These are phyloP conservation scores for Haemorhous mexicanus DNA, from an alignment of 2,113 vertebrate species.

Conservation along the genomic window DNA sequence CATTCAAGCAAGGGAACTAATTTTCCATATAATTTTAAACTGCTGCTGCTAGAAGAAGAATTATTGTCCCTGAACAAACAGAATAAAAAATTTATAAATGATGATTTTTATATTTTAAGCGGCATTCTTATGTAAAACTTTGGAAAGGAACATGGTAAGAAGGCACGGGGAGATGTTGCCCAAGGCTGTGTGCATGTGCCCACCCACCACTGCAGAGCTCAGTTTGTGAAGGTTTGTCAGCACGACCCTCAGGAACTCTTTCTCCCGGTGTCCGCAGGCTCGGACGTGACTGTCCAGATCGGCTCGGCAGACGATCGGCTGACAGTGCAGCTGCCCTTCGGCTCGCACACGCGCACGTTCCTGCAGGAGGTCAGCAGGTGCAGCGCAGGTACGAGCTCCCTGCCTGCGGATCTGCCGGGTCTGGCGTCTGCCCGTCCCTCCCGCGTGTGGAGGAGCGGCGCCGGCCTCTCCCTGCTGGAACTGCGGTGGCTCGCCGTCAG, in stretches of 20 bases:
- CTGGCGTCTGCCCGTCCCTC: fast-evolving
- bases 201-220: fast-evolving
- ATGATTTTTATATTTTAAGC: background rate
- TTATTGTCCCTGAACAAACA: background rate
- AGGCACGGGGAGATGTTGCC: background rate
- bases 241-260: background rate
- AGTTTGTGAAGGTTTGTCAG: background rate
- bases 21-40: background rate
- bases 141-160: fast-evolving
- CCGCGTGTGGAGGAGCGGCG: fast-evolving
- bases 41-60: background rate
- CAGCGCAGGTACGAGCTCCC: conserved; percentile 73
- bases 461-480: background rate
- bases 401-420: background rate
- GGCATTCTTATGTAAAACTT: background rate
- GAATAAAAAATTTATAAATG: fast-evolving
- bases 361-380: conserved; percentile 81
- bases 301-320: conserved; percentile 66
- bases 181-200: fast-evolving
- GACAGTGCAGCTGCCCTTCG: conserved; percentile 84
- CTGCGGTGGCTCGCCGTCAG: fast-evolving
- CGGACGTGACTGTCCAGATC: conserved; percentile 84
- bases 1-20: fast-evolving
- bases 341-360: conserved; percentile 86
- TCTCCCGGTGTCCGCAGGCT: conserved; percentile 63